phyloP scores from a whole-genome alignment of 1,140 invertebrate species.

The Ceratina australensis region DNA sequence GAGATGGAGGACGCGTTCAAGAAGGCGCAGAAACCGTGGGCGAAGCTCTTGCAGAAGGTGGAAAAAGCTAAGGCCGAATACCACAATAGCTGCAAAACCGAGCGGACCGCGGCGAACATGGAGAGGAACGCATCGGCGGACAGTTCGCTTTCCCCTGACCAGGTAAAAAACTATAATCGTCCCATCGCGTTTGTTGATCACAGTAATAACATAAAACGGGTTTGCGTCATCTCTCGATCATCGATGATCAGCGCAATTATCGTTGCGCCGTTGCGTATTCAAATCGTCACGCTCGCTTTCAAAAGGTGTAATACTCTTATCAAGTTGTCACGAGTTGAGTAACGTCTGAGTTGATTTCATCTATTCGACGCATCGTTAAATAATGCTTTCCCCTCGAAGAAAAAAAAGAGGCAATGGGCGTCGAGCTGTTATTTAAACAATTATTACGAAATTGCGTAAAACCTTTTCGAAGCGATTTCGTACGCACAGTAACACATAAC shows the following conservation, averaged over 20 bases:
- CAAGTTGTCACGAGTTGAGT: neutral
- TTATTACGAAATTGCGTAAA: neutral
- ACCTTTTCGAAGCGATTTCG: constrained; percentile 22
- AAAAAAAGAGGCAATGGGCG: no score
- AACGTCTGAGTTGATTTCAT: no score
- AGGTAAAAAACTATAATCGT: constrained; percentile 82
- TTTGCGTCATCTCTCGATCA: constrained; percentile 34
- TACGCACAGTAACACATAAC: neutral
- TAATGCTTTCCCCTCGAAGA: no score
- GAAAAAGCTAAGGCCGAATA: constrained; percentile 96
- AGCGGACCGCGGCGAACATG: constrained; percentile 96
- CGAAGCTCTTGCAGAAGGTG: constrained; percentile 94
- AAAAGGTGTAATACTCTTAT: constrained; percentile 23
- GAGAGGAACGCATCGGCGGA: constrained; percentile 97
- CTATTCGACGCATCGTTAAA: no score
- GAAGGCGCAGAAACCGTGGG: constrained; percentile 99
- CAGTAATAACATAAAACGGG: neutral
- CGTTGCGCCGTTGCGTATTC: neutral
- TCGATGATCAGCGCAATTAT: constrained; percentile 38
- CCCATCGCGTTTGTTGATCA: neutral
- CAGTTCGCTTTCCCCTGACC: constrained; percentile 95
- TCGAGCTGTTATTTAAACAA: no score
- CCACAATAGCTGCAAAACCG: constrained; percentile 97
- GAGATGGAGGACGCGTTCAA: constrained; percentile 99
- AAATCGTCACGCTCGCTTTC: constrained; percentile 31